Evolutionary conservation across 2,888 invertebrate species (phyloP).

Genomic region (Leptopilina drosophilae): DNA sequence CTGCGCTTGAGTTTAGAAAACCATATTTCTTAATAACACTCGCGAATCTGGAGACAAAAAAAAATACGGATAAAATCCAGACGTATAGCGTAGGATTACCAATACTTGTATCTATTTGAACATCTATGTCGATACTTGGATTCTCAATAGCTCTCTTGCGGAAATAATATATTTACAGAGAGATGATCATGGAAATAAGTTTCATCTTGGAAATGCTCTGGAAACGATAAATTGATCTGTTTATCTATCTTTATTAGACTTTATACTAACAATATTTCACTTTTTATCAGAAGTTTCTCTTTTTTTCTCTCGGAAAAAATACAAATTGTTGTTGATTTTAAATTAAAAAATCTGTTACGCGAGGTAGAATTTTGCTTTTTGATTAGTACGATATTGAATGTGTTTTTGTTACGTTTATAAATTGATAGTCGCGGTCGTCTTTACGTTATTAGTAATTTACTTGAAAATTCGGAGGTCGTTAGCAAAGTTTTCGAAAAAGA

Average conservation of each 20-base stretch:
- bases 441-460: too few species aligned
- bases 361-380: too few species aligned
- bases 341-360: too few species aligned
- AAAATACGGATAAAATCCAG: conserved; percentile 1
- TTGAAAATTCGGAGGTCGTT: too few species aligned
- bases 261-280: background rate
- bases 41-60: conserved; percentile 1
- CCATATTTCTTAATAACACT: conserved; percentile 24
- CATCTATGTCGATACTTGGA: conserved; percentile 16
- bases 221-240: background rate
- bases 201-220: background rate
- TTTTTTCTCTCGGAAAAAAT: too few species aligned
- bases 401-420: too few species aligned
- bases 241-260: background rate
- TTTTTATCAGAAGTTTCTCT: background rate
- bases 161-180: background rate
- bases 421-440: too few species aligned
- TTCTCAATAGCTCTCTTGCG: conserved; percentile 13
- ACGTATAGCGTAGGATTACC: conserved; percentile 13
- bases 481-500: too few species aligned
- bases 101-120: conserved; percentile 11
- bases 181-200: conserved; percentile 6
- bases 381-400: too few species aligned
- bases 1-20: background rate
- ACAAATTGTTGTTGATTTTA: too few species aligned